Evolutionary conservation across 1,140 invertebrate genomes (phyloP).

Genomic region (Pogonomyrmex barbatus): DNA sequence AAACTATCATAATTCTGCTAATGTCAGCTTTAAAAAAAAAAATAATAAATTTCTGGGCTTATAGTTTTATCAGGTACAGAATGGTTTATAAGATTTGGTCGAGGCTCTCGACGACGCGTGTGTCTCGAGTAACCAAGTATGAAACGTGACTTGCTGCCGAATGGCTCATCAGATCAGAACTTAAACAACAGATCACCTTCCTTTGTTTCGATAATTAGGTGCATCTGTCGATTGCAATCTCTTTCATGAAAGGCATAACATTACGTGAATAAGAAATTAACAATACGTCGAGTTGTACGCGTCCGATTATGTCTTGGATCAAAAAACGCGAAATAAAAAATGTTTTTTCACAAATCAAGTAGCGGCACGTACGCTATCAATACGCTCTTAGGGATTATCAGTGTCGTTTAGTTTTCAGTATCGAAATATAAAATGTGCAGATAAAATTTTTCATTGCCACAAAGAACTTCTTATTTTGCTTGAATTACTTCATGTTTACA

Average conservation of each 20-base stretch:
- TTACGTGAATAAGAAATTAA: neutral
- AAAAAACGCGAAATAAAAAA: neutral
- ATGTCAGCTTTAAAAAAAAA: neutral
- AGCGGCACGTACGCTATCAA: neutral
- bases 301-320: neutral
- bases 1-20: neutral
- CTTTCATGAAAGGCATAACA: neutral
- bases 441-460: neutral
- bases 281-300: constrained; percentile 1
- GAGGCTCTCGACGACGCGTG: constrained; percentile 14
- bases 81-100: constrained; percentile 24
- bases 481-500: neutral
- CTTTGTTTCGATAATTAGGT: constrained; percentile 31
- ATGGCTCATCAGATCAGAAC: constrained; percentile 6
- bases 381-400: neutral
- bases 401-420: neutral
- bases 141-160: constrained; percentile 44
- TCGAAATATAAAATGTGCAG: neutral
- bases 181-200: constrained; percentile 18
- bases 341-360: neutral
- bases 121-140: constrained; percentile 20
- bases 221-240: constrained; percentile 25
- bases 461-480: neutral
- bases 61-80: neutral
- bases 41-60: neutral